phyloP scores from a whole-genome alignment of 23 tunicate species.

The Botrylloides violaceus region DNA sequence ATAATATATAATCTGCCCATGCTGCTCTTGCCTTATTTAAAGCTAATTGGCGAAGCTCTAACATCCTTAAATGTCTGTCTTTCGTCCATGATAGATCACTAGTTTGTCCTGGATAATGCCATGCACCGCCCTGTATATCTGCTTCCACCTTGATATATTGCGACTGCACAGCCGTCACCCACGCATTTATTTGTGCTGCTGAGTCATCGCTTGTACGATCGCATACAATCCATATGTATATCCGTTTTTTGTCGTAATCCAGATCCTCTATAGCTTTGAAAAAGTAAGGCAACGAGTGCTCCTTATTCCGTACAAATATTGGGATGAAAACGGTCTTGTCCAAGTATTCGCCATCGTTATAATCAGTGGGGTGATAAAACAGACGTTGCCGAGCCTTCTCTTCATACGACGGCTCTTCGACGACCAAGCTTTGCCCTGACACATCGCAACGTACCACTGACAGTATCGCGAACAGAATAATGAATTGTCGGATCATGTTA shows the following conservation, averaged over 20 bases:
- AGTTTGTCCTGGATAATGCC: conserved; percentile 48
- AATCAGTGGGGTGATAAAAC: not conserved
- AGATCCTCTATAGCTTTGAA: conserved; percentile 36
- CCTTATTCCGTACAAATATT: conserved; percentile 72
- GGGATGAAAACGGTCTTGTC: conserved; percentile 42
- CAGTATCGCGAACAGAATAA: too few species aligned
- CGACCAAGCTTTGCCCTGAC: not conserved
- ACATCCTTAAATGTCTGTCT: conserved; percentile 49
- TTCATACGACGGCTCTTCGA: conserved; percentile 1
- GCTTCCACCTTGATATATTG: conserved; percentile 38
- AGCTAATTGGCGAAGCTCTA: conserved; percentile 67
- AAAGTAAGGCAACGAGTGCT: conserved; percentile 70
- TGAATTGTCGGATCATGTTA: too few species aligned
- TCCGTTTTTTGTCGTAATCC: conserved; percentile 61
- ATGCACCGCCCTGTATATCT: conserved; percentile 23
- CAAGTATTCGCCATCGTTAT: not conserved
- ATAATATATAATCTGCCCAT: conserved; percentile 76
- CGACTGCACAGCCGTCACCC: conserved; percentile 27
- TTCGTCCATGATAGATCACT: conserved; percentile 67
- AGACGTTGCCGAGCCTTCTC: conserved; percentile 8
- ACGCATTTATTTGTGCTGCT: conserved; percentile 28
- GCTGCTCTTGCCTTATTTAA: conserved; percentile 51
- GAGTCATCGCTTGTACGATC: conserved; percentile 91
- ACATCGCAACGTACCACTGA: not conserved
- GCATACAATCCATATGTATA: conserved; percentile 68